Evolutionary conservation across 1,140 invertebrate genomes (phyloP).

Genomic region (Drosophila ogumai): DNA sequence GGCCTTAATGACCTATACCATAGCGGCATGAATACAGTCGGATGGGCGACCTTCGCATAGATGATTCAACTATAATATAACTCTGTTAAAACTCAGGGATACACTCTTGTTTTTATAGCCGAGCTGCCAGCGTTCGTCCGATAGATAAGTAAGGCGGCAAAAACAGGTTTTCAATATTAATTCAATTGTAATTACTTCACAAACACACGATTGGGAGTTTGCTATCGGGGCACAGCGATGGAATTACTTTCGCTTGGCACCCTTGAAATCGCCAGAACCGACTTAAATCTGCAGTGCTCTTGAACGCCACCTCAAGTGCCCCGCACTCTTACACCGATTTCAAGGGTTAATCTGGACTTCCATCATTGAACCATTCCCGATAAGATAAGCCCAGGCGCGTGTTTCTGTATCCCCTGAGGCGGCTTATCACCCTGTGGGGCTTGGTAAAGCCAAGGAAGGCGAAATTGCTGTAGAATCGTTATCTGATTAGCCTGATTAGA

Average conservation of each 20-base stretch:
- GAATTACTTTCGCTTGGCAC: conserved; percentile 14
- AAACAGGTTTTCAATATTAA: conserved; percentile 32
- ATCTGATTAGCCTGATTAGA: conserved; percentile 14
- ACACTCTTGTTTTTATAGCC: conserved; percentile 7
- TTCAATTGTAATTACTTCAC: conserved; percentile 9
- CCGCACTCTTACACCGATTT: conserved; percentile 27
- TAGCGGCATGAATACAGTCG: background rate
- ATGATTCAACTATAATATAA: conserved; percentile 4
- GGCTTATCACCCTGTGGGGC: conserved; percentile 24
- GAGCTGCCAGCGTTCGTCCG: conserved; percentile 2
- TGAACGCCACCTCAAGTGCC: conserved; percentile 8
- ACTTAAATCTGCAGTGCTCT: conserved; percentile 12
- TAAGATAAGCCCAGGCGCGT: conserved; percentile 40
- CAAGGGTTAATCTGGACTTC: conserved; percentile 23
- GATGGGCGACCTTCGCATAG: conserved; percentile 3
- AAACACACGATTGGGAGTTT: background rate
- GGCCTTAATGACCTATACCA: conserved; percentile 18
- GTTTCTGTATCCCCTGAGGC: conserved; percentile 3
- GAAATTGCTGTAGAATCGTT: conserved; percentile 10
- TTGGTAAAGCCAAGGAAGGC: conserved; percentile 18
- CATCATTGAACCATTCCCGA: conserved; percentile 17
- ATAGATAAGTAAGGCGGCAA: conserved; percentile 13
- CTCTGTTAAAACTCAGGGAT: conserved; percentile 10
- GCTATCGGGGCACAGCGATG: background rate
- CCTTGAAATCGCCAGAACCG: conserved; percentile 14